Evolutionary conservation across 2,113 vertebrate genomes (phyloP).

Genomic region (Carettochelys insculpta): DNA sequence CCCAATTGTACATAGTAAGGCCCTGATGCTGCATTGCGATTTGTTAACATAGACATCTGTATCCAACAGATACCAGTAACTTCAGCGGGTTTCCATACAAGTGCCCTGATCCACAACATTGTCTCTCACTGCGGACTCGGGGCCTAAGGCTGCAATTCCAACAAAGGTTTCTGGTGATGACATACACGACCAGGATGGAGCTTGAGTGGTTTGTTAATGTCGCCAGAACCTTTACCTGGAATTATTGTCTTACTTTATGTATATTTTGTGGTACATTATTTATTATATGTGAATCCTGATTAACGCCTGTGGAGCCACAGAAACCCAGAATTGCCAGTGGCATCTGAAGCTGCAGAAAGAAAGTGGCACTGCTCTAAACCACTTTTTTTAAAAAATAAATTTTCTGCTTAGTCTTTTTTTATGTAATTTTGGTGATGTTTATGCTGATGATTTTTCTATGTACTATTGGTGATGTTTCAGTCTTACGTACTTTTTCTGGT

Average conservation of each 20-base stretch:
- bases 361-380: slow-evolving; percentile 82
- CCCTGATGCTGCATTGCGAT: slow-evolving; percentile 56
- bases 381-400: slow-evolving; percentile 80
- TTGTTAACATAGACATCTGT: background rate
- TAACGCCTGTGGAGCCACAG: slow-evolving; percentile 75
- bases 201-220: slow-evolving; percentile 60
- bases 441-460: slow-evolving; percentile 82
- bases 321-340: slow-evolving; percentile 75
- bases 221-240: slow-evolving; percentile 76
- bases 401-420: slow-evolving; percentile 80
- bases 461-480: slow-evolving; percentile 83
- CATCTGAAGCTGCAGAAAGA: slow-evolving; percentile 76
- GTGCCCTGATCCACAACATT: slow-evolving; percentile 29
- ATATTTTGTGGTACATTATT: slow-evolving; percentile 80
- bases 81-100: slow-evolving; percentile 7
- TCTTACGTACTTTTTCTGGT: slow-evolving; percentile 79
- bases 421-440: slow-evolving; percentile 82
- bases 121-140: slow-evolving; percentile 45
- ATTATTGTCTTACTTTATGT: slow-evolving; percentile 78
- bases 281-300: slow-evolving; percentile 80
- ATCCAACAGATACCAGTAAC: background rate
- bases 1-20: slow-evolving; percentile 54
- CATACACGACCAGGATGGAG: slow-evolving; percentile 39
- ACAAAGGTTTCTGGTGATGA: slow-evolving; percentile 67
- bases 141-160: slow-evolving; percentile 70